Base-by-base conservation (phyloP, 2,113 vertebrate species). In the Grantiella picta region DNA sequence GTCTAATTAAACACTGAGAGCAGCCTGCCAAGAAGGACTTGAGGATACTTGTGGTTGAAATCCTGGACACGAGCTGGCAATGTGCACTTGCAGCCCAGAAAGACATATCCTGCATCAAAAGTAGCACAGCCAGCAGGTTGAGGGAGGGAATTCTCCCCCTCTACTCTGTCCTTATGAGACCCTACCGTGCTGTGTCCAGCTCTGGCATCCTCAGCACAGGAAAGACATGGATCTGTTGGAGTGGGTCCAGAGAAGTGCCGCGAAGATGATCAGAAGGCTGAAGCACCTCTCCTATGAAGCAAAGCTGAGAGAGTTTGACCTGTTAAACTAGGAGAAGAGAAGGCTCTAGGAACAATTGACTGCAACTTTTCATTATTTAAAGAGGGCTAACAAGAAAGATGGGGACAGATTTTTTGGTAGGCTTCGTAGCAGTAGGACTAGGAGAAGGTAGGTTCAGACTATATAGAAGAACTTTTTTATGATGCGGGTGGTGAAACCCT, bases 61-160 rank as follows among this genome's bases (percentile, higher is more conserved):
- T 69, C 10, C 20, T 42, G 40, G 40, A 56, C 13, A 10, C 23
- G 27, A 73, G 7, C 20, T 4, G 0, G 5, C 29, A 35, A 22
- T 1, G 10, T 35, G 18, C 0, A 0, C 28, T 64, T 0, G 0
- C 28, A 69, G 28, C 9, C 29, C 49, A 56, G 50, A 73, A 69
- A 22, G 19, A 29, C 14, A 0, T 5, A 28, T 15, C 19, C 33
- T 56, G 20, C 25, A 24, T 42, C 50, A 31, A 18, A 50, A 77
- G 50, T 0, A 54, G 23, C 1, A 2, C 28, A 35, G 12, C 15
- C 44, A 77, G 44, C 25, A 88, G 19, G 8, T 6, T 2, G 1
- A 35, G 14, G 44, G 35, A 64, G 28, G 7, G 25, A 38, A 82
- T 82, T 78, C 35, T 82, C 2, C 6, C 16, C 11, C 21, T 19